Percentiles rank a stretch among this genome's conserved stretches.
Evolutionary conservation across 2,888 invertebrate species (phyloP).

Genomic region (Ectobius pallidus): DNA sequence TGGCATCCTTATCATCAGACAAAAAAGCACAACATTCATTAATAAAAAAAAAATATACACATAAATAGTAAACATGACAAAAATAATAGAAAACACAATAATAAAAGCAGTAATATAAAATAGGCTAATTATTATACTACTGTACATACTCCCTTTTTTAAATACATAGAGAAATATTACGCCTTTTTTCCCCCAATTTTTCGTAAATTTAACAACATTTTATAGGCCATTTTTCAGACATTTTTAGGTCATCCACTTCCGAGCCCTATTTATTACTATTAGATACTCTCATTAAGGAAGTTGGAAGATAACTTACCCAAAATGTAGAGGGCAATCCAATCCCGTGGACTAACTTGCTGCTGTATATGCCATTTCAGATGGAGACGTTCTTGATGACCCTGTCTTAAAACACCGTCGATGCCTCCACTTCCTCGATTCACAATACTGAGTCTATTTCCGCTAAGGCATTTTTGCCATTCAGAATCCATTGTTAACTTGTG

Average conservation of each 20-base stretch:
- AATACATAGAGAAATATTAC: too few relatives aligned
- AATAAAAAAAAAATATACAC: background rate
- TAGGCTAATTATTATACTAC: background rate
- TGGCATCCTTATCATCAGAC: too few relatives aligned
- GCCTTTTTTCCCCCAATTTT: too few relatives aligned
- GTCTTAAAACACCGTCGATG: slow-evolving; percentile 24
- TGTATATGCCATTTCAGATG: slow-evolving; percentile 41
- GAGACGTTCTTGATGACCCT: slow-evolving; percentile 36
- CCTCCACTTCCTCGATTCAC: slow-evolving; percentile 27
- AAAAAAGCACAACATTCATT: too few relatives aligned
- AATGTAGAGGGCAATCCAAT: slow-evolving; percentile 41
- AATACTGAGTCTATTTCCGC: slow-evolving; percentile 32
- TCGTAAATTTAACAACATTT: too few relatives aligned
- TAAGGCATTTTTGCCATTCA: background rate
- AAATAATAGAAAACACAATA: background rate
- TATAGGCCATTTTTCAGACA: too few relatives aligned
- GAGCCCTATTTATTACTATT: too few relatives aligned
- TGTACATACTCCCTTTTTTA: too few relatives aligned
- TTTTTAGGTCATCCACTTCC: too few relatives aligned
- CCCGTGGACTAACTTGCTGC: slow-evolving; percentile 36
- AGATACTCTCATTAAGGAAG: too few relatives aligned
- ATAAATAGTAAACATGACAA: background rate
- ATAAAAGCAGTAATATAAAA: background rate
- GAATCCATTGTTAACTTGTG: background rate
- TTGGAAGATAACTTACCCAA: slow-evolving; percentile 39